Percentiles rank a stretch among this genome's conserved stretches.
phyloP scores from a whole-genome alignment of 1,140 invertebrate species.

The Trachymyrmex septentrionalis region DNA sequence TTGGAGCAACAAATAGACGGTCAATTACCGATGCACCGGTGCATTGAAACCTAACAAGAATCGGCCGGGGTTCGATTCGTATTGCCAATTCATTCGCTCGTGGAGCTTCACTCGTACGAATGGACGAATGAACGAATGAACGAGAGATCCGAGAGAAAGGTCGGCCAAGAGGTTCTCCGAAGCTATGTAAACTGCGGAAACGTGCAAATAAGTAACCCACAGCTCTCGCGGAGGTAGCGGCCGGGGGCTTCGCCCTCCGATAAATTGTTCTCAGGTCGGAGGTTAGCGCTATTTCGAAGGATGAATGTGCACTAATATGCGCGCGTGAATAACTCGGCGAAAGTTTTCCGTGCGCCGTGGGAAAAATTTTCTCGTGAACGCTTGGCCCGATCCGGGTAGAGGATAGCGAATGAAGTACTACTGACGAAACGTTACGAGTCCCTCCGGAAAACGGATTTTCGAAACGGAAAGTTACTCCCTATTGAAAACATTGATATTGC shows the following conservation, averaged over 20 bases:
- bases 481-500: neutral
- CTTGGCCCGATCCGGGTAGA: conserved; percentile 9
- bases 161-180: conserved; percentile 48
- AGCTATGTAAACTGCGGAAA: conserved; percentile 78
- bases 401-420: conserved; percentile 42
- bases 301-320: conserved; percentile 74
- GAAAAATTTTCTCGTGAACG: conserved; percentile 49
- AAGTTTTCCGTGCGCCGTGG: conserved; percentile 52
- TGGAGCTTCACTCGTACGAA: conserved; percentile 54
- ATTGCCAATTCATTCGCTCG: conserved; percentile 77
- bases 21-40: conserved; percentile 55
- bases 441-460: conserved; percentile 43
- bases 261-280: conserved; percentile 71
- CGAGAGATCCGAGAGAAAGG: conserved; percentile 31
- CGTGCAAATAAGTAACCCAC: conserved; percentile 77
- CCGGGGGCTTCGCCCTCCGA: conserved; percentile 45
- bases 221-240: conserved; percentile 38
- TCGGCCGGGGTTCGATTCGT: conserved; percentile 25
- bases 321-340: conserved; percentile 60
- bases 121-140: conserved; percentile 44
- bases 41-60: conserved; percentile 65
- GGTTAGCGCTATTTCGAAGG: conserved; percentile 70
- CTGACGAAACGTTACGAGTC: conserved; percentile 46
- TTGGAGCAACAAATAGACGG: conserved; percentile 54
- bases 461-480: conserved; percentile 48